phyloP scores from a whole-genome alignment of 2,797 vertebrate species.

The Sebastes taczanowskii region DNA sequence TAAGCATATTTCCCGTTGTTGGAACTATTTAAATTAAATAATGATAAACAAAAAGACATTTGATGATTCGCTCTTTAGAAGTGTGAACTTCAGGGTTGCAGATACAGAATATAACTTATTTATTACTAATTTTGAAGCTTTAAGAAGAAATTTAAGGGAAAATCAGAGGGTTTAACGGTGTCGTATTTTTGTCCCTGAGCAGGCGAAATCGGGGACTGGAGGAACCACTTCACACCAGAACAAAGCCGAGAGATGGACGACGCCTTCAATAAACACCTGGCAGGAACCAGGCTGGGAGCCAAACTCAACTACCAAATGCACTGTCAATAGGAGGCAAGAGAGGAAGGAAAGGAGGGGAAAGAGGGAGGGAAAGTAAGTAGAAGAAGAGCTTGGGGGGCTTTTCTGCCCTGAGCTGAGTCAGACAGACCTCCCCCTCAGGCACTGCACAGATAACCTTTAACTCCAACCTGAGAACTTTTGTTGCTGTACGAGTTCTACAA shows the following conservation, averaged over 20 bases:
- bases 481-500: not conserved
- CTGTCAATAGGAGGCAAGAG: conserved; percentile 51
- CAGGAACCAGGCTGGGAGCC: conserved; percentile 69
- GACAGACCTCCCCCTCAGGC: not conserved
- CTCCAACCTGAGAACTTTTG: not conserved
- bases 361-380: not conserved
- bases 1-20: no score
- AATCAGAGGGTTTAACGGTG: not conserved
- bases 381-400: not conserved
- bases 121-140: not conserved
- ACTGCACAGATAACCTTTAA: not conserved
- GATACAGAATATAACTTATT: no score
- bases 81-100: not conserved
- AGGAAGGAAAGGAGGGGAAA: not conserved
- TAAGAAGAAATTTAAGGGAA: not conserved
- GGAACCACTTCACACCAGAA: conserved; percentile 73
- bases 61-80: not conserved
- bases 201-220: conserved; percentile 81
- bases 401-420: not conserved
- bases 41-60: no score
- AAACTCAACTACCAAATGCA: conserved; percentile 73
- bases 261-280: conserved; percentile 73
- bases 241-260: conserved; percentile 84
- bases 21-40: no score
- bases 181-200: not conserved